phyloP scores from a whole-genome alignment of 2,797 vertebrate species.

The Hemitrygon akajei region DNA sequence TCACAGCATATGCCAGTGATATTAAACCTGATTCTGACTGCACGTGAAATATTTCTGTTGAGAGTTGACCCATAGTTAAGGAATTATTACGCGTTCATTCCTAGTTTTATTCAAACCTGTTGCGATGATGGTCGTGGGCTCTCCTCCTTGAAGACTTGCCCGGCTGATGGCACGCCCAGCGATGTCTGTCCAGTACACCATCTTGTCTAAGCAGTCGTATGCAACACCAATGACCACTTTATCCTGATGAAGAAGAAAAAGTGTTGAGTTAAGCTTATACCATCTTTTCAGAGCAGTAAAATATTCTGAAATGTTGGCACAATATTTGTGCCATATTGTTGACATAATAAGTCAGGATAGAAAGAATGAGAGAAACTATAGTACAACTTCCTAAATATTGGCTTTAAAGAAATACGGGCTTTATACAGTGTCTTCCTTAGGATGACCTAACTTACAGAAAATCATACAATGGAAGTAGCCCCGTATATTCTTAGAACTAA shows the following conservation, averaged over 20 bases:
- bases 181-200: constrained; percentile 93
- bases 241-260: constrained; percentile 57
- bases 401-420: not conserved
- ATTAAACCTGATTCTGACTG: no score
- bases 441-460: no score
- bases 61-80: not conserved
- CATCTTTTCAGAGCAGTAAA: not conserved
- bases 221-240: constrained; percentile 83
- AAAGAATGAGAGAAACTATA: not conserved
- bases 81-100: not conserved
- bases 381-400: not conserved
- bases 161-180: constrained; percentile 80
- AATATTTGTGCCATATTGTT: no score
- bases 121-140: constrained; percentile 65
- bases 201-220: constrained; percentile 82
- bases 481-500: no score
- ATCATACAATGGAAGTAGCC: no score
- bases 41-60: not conserved
- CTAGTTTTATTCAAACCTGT: constrained; percentile 57
- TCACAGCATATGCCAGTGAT: no score
- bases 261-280: not conserved
- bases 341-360: not conserved
- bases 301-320: not conserved
- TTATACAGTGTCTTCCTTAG: no score
- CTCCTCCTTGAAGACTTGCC: constrained; percentile 72